Percentiles rank a stretch among this genome's conserved stretches.
Evolutionary conservation across 2,113 vertebrate species (phyloP).

Genomic region (Alosa alosa): DNA sequence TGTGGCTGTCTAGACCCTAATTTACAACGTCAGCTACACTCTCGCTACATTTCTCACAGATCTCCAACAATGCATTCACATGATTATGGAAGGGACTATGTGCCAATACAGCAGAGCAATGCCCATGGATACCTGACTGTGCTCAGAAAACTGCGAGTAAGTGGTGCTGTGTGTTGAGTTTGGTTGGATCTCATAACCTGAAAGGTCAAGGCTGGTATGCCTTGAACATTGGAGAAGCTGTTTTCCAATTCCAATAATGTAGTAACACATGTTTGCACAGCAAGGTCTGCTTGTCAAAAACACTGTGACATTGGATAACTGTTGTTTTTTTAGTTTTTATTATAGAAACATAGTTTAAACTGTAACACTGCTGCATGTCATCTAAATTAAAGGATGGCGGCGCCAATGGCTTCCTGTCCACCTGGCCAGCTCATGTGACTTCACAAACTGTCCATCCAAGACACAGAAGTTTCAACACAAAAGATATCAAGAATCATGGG

Average conservation of each 20-base stretch:
- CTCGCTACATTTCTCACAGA: not conserved
- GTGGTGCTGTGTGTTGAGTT: not conserved
- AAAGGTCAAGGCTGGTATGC: too few species aligned
- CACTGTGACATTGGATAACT: not conserved
- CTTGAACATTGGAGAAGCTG: too few species aligned
- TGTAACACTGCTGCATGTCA: not conserved
- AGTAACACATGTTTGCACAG: not conserved
- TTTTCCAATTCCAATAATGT: not conserved
- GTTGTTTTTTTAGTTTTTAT: too few species aligned
- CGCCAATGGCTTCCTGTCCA: not conserved
- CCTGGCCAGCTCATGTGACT: not conserved
- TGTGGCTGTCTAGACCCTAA: not conserved
- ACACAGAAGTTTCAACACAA: not conserved
- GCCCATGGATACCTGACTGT: not conserved
- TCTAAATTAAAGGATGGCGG: not conserved
- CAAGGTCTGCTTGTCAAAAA: not conserved
- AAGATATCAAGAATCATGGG: slow-evolving; percentile 42
- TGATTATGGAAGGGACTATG: not conserved
- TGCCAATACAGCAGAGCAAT: slow-evolving; percentile 1
- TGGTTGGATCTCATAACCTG: not conserved
- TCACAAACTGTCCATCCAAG: slow-evolving; percentile 40
- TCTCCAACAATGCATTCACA: not conserved
- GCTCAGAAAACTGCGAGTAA: not conserved
- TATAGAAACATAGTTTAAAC: not conserved
- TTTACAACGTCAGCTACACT: not conserved